These are phyloP conservation scores for Mus spicilegus DNA, from an alignment of 2,113 vertebrate species.

Conservation along the genomic window DNA sequence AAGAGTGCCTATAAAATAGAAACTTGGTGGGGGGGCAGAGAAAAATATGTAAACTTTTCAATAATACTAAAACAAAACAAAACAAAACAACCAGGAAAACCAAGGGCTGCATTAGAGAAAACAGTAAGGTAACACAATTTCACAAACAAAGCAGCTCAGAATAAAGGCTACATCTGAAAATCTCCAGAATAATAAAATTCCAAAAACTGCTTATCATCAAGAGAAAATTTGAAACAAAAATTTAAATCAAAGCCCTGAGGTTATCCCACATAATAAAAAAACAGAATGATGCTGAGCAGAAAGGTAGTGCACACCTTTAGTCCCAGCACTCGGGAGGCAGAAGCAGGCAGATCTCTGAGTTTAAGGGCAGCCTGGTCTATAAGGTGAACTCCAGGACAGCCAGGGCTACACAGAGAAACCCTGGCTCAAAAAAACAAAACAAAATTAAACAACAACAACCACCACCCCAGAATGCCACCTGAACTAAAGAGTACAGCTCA, in stretches of 20 bases:
- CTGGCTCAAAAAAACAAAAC: too few relatives aligned
- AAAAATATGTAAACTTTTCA: neutral
- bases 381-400: too few relatives aligned
- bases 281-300: too few relatives aligned
- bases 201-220: neutral
- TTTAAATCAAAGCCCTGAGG: neutral
- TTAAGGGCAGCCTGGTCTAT: too few relatives aligned
- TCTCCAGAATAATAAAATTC: neutral
- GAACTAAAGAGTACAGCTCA: neutral
- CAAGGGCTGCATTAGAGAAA: neutral
- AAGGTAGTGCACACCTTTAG: too few relatives aligned
- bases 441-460: too few relatives aligned
- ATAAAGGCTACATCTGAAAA: neutral
- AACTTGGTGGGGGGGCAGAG: neutral
- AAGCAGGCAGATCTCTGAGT: too few relatives aligned
- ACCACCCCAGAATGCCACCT: neutral
- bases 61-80: constrained; percentile 26
- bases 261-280: neutral
- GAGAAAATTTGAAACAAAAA: neutral
- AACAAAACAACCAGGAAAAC: neutral
- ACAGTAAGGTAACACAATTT: constrained; percentile 28
- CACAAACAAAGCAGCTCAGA: neutral
- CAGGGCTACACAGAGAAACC: too few relatives aligned
- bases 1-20: neutral
- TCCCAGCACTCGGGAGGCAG: too few relatives aligned